Evolutionary conservation across 2,113 vertebrate genomes (phyloP).

Genomic region (Percopsis transmontana): DNA sequence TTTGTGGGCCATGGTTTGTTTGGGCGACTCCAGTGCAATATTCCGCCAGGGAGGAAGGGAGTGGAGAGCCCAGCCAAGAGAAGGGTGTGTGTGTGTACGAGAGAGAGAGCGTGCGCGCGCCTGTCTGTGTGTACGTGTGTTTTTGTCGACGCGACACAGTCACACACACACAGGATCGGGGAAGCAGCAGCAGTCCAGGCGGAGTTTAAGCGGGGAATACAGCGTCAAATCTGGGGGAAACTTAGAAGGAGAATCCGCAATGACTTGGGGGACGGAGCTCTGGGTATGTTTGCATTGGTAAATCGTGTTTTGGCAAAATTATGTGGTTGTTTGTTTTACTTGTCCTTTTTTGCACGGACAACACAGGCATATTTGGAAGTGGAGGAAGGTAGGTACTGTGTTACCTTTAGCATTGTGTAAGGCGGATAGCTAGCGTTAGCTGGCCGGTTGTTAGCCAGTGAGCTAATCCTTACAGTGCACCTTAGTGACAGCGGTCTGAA

Average conservation of each 20-base stretch:
- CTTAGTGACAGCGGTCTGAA: constrained; percentile 70
- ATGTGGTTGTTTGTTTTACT: background rate
- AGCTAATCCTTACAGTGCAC: constrained; percentile 61
- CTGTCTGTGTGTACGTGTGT: constrained; percentile 7
- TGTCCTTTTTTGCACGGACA: background rate
- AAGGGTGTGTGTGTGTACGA: constrained; percentile 11
- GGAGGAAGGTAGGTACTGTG: constrained; percentile 51
- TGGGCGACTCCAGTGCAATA: constrained; percentile 27
- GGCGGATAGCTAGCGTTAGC: constrained; percentile 49
- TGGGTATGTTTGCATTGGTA: constrained; percentile 60
- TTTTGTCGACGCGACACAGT: constrained; percentile 26
- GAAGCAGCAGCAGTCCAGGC: constrained; percentile 48
- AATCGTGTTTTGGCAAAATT: background rate
- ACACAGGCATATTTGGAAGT: constrained; percentile 14
- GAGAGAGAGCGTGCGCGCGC: background rate
- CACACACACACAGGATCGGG: constrained; percentile 23
- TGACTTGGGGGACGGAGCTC: constrained; percentile 78
- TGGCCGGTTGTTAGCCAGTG: constrained; percentile 25
- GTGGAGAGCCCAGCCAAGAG: background rate
- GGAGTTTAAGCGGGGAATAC: constrained; percentile 47
- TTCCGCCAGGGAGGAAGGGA: constrained; percentile 3
- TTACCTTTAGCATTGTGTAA: constrained; percentile 62
- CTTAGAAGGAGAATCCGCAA: constrained; percentile 50
- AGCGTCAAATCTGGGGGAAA: constrained; percentile 57
- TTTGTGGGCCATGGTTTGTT: background rate